A percentile compares a stretch with the other conserved stretches of the same genome.
Conservation (phyloP, 1,140 invertebrate genomes). For the Acromyrmex echinatior region DNA sequence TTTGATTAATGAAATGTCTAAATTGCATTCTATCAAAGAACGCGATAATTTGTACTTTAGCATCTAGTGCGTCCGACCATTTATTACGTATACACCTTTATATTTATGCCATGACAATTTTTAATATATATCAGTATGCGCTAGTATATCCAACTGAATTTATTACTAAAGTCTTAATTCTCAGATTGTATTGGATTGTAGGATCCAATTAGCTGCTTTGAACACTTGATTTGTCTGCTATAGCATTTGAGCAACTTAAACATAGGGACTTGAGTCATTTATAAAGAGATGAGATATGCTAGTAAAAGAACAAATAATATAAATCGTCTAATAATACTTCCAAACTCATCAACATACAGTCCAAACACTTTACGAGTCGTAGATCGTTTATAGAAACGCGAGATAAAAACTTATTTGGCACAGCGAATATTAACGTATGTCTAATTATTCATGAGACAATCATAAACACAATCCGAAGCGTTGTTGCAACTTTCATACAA, state of each 20-base stretch:
- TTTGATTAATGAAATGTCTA: neutral
- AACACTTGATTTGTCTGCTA: conserved; percentile 60
- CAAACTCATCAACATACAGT: conserved; percentile 55
- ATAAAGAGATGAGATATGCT: conserved; percentile 33
- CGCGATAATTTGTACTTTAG: neutral
- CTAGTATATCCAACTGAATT: neutral
- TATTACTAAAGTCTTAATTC: conserved; percentile 22
- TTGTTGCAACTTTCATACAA: conserved; percentile 13
- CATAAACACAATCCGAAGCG: conserved; percentile 23
- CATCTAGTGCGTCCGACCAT: neutral
- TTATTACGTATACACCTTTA: neutral
- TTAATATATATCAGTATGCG: neutral
- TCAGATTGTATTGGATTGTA: conserved; percentile 16
- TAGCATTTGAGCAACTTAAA: conserved; percentile 66
- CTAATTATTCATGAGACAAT: conserved; percentile 44
- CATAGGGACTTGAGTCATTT: conserved; percentile 5
- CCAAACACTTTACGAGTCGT: conserved; percentile 55
- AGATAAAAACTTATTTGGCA: conserved; percentile 69
- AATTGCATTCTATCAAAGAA: neutral
- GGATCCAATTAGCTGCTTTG: conserved; percentile 36
- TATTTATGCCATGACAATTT: neutral
- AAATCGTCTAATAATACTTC: conserved; percentile 69
- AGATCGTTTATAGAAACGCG: conserved; percentile 12
- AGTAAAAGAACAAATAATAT: conserved; percentile 31
- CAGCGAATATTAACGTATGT: conserved; percentile 58